Evolutionary conservation across 2,113 vertebrate genomes (phyloP).

Genomic region (Uropsilus gracilis): DNA sequence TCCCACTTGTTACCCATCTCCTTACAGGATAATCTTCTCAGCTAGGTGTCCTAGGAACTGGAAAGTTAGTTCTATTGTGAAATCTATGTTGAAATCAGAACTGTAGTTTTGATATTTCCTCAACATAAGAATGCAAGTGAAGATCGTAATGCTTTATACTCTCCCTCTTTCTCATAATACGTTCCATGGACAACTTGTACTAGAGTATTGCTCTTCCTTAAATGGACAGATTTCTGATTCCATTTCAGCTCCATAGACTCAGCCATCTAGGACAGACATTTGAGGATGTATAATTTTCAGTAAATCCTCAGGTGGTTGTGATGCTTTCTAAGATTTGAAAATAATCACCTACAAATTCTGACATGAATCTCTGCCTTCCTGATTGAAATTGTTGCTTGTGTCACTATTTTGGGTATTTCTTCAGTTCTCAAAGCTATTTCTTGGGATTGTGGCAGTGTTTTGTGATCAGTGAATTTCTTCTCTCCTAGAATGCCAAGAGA

Average conservation of each 20-base stretch:
- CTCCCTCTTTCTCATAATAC: neutral
- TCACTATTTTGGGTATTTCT: slow-evolving; percentile 7
- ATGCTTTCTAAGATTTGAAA: slow-evolving; percentile 43
- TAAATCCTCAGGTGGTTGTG: neutral
- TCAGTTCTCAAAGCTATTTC: neutral
- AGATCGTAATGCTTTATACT: neutral
- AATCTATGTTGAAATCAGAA: too few relatives aligned
- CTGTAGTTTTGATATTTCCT: neutral
- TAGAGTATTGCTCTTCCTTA: neutral
- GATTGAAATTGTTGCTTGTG: neutral
- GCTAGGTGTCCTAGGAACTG: neutral
- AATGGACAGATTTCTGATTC: neutral
- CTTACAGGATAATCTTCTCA: slow-evolving; percentile 23
- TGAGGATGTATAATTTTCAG: slow-evolving; percentile 1
- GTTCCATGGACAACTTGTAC: neutral
- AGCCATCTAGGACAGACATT: neutral
- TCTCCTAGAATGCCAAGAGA: slow-evolving; percentile 96
- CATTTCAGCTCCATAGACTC: neutral
- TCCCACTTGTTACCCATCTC: neutral
- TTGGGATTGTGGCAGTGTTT: neutral
- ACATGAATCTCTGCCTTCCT: neutral
- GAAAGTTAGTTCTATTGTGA: slow-evolving; percentile 1
- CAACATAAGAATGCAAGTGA: neutral
- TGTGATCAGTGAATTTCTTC: neutral
- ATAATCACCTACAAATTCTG: neutral